Conservation (phyloP, 2,888 invertebrate genomes). For the Caenorhabditis panamensis region DNA sequence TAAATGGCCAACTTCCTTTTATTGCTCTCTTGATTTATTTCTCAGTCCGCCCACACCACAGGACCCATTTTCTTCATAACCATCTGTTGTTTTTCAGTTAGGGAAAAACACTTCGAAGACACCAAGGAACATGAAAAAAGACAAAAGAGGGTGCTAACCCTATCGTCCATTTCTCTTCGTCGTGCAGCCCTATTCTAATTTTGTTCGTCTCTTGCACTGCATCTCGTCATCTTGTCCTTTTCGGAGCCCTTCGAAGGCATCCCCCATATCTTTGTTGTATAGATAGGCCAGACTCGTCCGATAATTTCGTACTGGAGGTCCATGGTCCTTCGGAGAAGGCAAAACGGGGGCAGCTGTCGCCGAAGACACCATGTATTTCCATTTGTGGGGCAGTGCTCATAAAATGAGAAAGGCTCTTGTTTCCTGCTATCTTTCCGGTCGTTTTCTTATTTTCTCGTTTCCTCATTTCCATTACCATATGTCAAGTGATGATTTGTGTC, state of each 20-base stretch:
- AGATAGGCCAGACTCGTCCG: constrained; percentile 33
- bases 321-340: background rate
- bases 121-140: constrained; percentile 40
- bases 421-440: constrained; percentile 35
- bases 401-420: constrained; percentile 40
- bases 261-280: constrained; percentile 45
- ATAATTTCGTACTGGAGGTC: constrained; percentile 53
- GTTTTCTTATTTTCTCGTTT: constrained; percentile 20
- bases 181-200: constrained; percentile 35
- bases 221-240: constrained; percentile 23
- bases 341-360: constrained; percentile 48
- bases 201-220: constrained; percentile 17
- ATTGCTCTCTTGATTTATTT: constrained; percentile 42
- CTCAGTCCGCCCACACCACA: constrained; percentile 2
- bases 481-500: constrained; percentile 24
- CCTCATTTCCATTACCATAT: constrained; percentile 53
- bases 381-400: constrained; percentile 38
- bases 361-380: constrained; percentile 44
- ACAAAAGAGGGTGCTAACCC: constrained; percentile 38
- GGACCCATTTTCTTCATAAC: background rate
- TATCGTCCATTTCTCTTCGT: constrained; percentile 8
- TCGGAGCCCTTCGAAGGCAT: constrained; percentile 6
- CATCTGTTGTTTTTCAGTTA: too few relatives aligned
- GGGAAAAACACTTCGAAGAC: background rate
- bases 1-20: constrained; percentile 50